phyloP scores from a whole-genome alignment of 1,140 invertebrate genomes.

The Vanessa atalanta region DNA sequence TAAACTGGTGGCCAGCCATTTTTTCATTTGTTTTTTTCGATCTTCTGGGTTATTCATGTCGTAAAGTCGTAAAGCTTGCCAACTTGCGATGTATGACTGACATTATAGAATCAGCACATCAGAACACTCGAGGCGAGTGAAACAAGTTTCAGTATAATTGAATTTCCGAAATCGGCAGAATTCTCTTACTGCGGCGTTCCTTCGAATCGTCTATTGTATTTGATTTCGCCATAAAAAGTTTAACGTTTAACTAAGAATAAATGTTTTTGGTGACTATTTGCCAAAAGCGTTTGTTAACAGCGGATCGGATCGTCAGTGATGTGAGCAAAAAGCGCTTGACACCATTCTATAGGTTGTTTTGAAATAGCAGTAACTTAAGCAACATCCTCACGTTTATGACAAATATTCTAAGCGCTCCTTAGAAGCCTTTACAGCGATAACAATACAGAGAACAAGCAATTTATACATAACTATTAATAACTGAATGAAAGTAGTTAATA shows the following conservation, averaged over 20 bases:
- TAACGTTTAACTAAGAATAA: constrained; percentile 17
- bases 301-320: constrained; percentile 18
- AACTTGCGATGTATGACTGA: constrained; percentile 58
- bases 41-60: constrained; percentile 59
- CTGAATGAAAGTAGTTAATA: too few species aligned
- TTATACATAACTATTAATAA: background rate
- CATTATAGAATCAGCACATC: constrained; percentile 73
- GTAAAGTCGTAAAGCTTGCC: constrained; percentile 57
- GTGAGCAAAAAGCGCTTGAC: constrained; percentile 30
- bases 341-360: constrained; percentile 25
- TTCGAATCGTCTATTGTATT: constrained; percentile 41
- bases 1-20: constrained; percentile 4
- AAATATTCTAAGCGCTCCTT: constrained; percentile 19
- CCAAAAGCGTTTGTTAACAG: constrained; percentile 32
- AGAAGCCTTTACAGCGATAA: background rate
- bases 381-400: constrained; percentile 7
- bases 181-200: constrained; percentile 44
- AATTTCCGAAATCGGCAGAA: constrained; percentile 56
- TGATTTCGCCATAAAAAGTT: constrained; percentile 30
- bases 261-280: constrained; percentile 27
- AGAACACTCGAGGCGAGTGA: constrained; percentile 44
- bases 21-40: constrained; percentile 46
- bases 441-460: background rate
- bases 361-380: constrained; percentile 6
- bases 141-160: constrained; percentile 64